Conservation (phyloP, 2,888 invertebrate genomes). For the Nemoura dubitans region DNA sequence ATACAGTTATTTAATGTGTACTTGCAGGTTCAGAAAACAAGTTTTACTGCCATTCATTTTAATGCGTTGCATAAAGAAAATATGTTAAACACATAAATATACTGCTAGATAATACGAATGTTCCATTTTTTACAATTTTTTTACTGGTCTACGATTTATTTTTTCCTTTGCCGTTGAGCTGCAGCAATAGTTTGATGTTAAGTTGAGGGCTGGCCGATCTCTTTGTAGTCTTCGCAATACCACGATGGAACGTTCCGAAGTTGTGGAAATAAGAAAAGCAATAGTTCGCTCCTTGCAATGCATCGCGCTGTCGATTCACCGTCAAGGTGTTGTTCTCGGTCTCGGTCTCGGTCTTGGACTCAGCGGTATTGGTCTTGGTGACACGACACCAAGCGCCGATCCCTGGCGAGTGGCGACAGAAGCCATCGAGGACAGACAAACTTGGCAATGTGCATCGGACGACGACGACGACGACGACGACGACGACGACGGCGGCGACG, state of each 20-base stretch:
- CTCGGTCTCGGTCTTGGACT: too few species aligned
- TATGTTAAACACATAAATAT: neutral
- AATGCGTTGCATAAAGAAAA: neutral
- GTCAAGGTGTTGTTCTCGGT: too few species aligned
- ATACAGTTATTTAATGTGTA: slow-evolving; percentile 23
- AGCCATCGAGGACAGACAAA: neutral
- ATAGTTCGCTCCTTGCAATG: too few species aligned
- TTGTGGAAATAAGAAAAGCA: neutral
- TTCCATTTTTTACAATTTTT: slow-evolving; percentile 15
- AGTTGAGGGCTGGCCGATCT: slow-evolving; percentile 8
- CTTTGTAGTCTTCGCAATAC: slow-evolving; percentile 15
- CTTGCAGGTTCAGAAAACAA: neutral
- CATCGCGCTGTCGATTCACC: too few species aligned
- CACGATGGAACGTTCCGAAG: neutral
- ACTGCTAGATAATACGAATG: neutral
- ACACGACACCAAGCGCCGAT: neutral
- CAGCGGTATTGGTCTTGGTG: too few species aligned
- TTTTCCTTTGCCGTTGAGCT: neutral
- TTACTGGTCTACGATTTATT: neutral
- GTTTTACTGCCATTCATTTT: neutral
- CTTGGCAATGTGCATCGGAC: neutral
- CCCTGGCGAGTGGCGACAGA: neutral
- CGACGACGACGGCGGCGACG: neutral
- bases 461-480: neutral
- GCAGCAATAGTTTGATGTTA: neutral